Conservation (phyloP, 2,113 vertebrate genomes). For the Neodon shergylaensis region DNA sequence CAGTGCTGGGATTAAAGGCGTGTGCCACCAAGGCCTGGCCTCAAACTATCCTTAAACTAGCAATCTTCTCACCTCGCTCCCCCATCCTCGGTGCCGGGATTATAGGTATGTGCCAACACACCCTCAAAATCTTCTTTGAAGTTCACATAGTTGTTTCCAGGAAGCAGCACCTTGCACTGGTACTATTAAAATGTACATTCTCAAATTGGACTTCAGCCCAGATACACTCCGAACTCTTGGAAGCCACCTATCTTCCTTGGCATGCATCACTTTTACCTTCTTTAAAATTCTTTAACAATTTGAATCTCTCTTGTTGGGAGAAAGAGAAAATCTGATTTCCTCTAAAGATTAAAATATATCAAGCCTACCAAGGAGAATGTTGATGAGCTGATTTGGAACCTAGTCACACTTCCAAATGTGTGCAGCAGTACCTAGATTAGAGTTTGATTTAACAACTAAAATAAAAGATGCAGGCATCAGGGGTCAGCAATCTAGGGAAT, state of each 20-base stretch:
- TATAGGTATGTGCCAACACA: background rate
- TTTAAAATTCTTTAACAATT: background rate
- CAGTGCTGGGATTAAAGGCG: no score
- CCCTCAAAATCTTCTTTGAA: background rate
- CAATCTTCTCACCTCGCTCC: background rate
- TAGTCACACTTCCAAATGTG: background rate
- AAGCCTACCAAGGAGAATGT: background rate
- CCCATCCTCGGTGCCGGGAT: background rate
- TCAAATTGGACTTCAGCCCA: background rate
- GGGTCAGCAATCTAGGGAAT: background rate
- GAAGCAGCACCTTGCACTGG: background rate
- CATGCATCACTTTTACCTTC: background rate
- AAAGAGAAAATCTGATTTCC: slow-evolving; percentile 9
- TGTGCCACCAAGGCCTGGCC: accelerated
- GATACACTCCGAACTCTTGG: background rate
- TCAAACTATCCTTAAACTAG: background rate
- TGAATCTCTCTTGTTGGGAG: slow-evolving; percentile 35
- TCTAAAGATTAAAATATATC: background rate
- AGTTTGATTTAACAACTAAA: background rate
- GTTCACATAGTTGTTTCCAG: background rate
- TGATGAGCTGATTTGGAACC: background rate
- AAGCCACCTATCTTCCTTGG: background rate
- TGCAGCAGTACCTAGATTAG: background rate
- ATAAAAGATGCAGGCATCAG: background rate
- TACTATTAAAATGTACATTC: background rate